A percentile compares a stretch with the other conserved stretches of the same genome.
These are phyloP conservation scores for Zoanthus sociatus DNA, from an alignment of 92 coral and sea anemone species.

Conservation along the genomic window DNA sequence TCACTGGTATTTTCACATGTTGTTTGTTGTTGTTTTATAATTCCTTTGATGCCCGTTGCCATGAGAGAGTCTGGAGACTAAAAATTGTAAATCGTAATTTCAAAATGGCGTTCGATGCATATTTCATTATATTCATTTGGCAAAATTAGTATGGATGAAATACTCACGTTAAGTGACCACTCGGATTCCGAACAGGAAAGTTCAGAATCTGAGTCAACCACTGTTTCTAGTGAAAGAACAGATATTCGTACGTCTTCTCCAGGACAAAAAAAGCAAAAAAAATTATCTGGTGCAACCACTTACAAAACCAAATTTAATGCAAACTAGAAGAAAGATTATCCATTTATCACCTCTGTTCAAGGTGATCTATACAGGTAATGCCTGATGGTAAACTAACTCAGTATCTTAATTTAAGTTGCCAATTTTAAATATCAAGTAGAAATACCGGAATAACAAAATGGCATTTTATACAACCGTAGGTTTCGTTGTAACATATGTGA, in stretches of 20 bases:
- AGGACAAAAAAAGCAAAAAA: conserved; percentile 42
- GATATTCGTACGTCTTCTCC: conserved; percentile 25
- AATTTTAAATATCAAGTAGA: conserved; percentile 44
- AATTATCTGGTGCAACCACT: conserved; percentile 42
- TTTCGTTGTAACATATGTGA: conserved; percentile 46
- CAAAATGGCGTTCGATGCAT: too few relatives aligned
- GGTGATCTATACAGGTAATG: conserved; percentile 46
- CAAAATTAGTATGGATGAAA: too few relatives aligned
- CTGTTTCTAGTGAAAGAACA: conserved; percentile 6
- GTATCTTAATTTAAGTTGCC: neutral
- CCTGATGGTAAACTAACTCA: conserved; percentile 39
- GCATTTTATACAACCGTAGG: conserved; percentile 13
- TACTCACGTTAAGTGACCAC: too few relatives aligned
- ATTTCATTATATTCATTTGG: too few relatives aligned
- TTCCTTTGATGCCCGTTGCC: too few relatives aligned
- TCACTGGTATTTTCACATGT: too few relatives aligned
- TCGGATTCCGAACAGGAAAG: too few relatives aligned
- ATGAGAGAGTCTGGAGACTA: too few relatives aligned
- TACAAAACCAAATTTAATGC: conserved; percentile 48
- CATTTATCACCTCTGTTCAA: conserved; percentile 49
- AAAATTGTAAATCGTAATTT: too few relatives aligned
- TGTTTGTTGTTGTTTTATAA: too few relatives aligned
- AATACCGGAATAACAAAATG: conserved; percentile 31
- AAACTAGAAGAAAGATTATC: conserved; percentile 44
- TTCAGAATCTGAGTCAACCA: too few relatives aligned